Evolutionary conservation across 2,113 vertebrate species (phyloP), one percentile per base, ranked within the genome.

Genomic region (Leucosticte australis): DNA sequence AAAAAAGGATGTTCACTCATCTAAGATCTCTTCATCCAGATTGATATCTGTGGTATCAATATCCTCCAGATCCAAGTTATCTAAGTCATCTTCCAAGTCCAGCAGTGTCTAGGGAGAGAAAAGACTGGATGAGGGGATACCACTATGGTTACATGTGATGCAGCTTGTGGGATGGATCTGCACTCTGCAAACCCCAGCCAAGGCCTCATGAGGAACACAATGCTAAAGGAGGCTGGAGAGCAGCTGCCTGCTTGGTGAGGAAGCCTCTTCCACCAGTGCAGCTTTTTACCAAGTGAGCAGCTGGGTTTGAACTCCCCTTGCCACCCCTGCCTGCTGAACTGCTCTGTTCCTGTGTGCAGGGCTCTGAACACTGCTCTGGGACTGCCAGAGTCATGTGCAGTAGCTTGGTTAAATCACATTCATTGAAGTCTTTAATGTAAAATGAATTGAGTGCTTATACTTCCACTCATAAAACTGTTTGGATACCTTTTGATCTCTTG

Each of bases 1-100:
- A 90, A 96, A 78, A 87, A 75, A 30, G 35, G 53, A 28, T 11
- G 17, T 90, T 98, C 97, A 99, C 57, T 99, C 98, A 83, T 98
- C 98, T 94, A 98, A 96, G 96, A 99, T 99, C 76, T 99, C 99
- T 91, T 99, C 99, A 93, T 99, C 99, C 47, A 99, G 97, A 94
- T 99, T 99, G 92, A 99, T 98, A 87, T 99, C 99, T 95, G 99
- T 98, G 95, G 99, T 99, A 95, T 99, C 99, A 52, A 99, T 99
- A 96, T 99, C 99, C 27, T 99, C 99, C 93, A 99, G 97, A 70
- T 99, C 99, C 98, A 99, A 97, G 97, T 99, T 99, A 98, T 99
- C 99, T 70, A 99, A 95, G 92, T 99, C 99, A 75, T 98, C 98
- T 52, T 99, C 99, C 59, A 99, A 98, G 56, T 99, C 99, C 31